Percentiles rank a stretch among this genome's conserved stretches.
phyloP scores from a whole-genome alignment of 2,113 vertebrate species.

The Oryzias woworae region DNA sequence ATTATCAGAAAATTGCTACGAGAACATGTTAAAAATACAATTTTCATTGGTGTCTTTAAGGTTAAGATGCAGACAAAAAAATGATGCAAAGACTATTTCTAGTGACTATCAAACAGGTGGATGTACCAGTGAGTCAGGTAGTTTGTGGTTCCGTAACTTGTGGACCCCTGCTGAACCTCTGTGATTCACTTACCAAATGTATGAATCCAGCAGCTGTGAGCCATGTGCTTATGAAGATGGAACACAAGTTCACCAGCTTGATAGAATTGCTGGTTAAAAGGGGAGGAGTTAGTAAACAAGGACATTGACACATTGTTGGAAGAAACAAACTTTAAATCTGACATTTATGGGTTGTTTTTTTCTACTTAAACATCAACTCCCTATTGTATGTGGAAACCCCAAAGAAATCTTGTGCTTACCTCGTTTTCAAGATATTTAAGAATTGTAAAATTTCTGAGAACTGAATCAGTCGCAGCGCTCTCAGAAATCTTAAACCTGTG shows the following conservation, averaged over 20 bases:
- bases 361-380: not conserved
- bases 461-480: conserved; percentile 97
- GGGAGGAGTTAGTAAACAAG: conserved; percentile 54
- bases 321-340: not conserved
- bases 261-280: conserved; percentile 93
- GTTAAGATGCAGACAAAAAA: not conserved
- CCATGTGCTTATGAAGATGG: conserved; percentile 99
- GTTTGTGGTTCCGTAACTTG: conserved; percentile 17
- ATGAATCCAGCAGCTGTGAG: conserved; percentile 99
- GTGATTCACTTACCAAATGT: conserved; percentile 89
- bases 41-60: too few species aligned
- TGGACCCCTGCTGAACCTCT: conserved; percentile 1
- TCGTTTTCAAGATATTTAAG: conserved; percentile 99
- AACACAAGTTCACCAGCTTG: conserved; percentile 99
- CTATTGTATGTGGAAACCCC: too few species aligned
- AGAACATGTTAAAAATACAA: too few species aligned
- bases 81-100: not conserved
- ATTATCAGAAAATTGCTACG: too few species aligned
- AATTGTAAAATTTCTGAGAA: conserved; percentile 99
- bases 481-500: conserved; percentile 96
- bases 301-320: conserved; percentile 25
- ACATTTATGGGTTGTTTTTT: not conserved
- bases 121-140: not conserved
- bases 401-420: conserved; percentile 78
- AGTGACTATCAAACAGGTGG: not conserved